phyloP scores from a whole-genome alignment of 2,888 invertebrate species.

The Ectemnius cavifrons region DNA sequence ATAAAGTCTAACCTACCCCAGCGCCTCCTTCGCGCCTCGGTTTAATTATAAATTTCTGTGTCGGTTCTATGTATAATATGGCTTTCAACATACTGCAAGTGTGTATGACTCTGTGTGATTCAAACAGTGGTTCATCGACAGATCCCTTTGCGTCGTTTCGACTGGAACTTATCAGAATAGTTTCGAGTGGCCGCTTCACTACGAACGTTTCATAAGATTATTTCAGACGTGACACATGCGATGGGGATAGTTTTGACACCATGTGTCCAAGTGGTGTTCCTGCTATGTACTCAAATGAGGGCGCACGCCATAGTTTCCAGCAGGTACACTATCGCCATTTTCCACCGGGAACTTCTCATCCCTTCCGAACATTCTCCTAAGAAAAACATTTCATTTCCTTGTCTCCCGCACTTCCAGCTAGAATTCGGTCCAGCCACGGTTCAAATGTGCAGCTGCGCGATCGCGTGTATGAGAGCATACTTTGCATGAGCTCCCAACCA shows the following conservation, averaged over 20 bases:
- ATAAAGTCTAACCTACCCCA: too few species aligned
- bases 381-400: conserved; percentile 53
- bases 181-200: too few species aligned
- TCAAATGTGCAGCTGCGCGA: conserved; percentile 31
- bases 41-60: too few species aligned
- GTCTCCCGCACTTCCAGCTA: conserved; percentile 29
- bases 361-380: conserved; percentile 49
- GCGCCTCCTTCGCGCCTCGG: too few species aligned
- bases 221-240: too few species aligned
- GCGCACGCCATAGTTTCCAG: conserved; percentile 26
- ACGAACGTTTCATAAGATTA: too few species aligned
- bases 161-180: too few species aligned
- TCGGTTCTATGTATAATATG: too few species aligned
- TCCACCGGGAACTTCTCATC: conserved; percentile 38
- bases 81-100: too few species aligned
- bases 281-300: conserved; percentile 10
- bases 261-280: conserved; percentile 8
- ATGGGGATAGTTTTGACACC: background rate
- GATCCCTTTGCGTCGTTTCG: too few species aligned
- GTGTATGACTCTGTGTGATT: too few species aligned
- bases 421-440: conserved; percentile 28
- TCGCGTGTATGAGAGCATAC: conserved; percentile 43
- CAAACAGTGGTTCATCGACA: too few species aligned
- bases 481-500: conserved; percentile 40
- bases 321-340: conserved; percentile 46